Base-by-base conservation (phyloP, 2,888 invertebrate genomes). In the Chydorus sphaericus region DNA sequence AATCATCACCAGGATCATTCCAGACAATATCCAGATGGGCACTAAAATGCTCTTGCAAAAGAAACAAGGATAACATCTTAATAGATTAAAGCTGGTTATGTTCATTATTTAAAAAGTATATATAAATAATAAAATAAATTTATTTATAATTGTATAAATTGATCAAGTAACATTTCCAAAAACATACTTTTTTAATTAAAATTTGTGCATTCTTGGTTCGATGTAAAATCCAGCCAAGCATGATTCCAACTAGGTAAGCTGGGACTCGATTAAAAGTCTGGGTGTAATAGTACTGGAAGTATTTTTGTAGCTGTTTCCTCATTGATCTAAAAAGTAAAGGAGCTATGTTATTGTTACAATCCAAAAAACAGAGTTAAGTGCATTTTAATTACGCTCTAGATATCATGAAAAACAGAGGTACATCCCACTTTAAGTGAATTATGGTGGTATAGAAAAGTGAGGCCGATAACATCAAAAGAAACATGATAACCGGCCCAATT, bases 401-500 rank as follows among this genome's bases (percentile, higher is more conserved):
- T 20, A 54, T 37, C 36, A 52, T 55, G 2, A 37, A 14, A 2
- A 57, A 55, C 10, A 57, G 56, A 1, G 55, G 38, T 14, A 39
- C 8, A 38, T 58, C 55, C 10, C 52, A 14, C 6, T 44, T 36
- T 20, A 51, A 18, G 14, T 48, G 28, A n/a, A 59, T 33, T 11
- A 51, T 11, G 14, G 31, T 55, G 38, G 58, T 54, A 2, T 28
- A n/a, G 4, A 57, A 10, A 28, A 60, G 31, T 1, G 56, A 58
- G 5, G n/a, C 26, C 4, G 57, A 1, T 6, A 28, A 55, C 2
- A 48, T 18, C 1, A 57, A 10, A 7, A 14, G 49, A 8, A 60
- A 44, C n/a, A 58, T 44, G 14, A 20, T 38, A 7, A 55, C 10
- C 18, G 60, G 59, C 8, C 56, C n/a, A n/a, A n/a, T n/a, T n/a